Evolutionary conservation across 2,797 vertebrate genomes (phyloP).

Genomic region (Triplophysa yarkandensis): DNA sequence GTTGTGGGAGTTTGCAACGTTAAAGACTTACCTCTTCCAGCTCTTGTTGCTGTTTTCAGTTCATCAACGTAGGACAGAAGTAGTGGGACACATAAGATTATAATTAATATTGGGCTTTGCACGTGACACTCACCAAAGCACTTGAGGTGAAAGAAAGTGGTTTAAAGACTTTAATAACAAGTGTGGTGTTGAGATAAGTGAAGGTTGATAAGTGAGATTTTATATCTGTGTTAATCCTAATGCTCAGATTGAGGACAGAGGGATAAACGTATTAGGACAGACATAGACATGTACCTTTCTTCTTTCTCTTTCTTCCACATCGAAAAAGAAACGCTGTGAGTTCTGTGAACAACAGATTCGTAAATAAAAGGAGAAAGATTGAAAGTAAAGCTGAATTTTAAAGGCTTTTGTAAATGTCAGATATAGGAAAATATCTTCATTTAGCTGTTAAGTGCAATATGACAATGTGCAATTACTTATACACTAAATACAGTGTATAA

Average conservation of each 20-base stretch:
- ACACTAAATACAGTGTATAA: too few relatives aligned
- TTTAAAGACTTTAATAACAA: not conserved
- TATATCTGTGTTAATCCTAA: conserved; percentile 40
- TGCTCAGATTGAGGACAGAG: conserved; percentile 39
- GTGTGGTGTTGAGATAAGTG: conserved; percentile 30
- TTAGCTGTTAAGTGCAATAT: too few relatives aligned
- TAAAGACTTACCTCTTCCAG: conserved; percentile 69
- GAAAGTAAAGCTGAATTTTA: not conserved
- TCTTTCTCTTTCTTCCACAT: conserved; percentile 62
- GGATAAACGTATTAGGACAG: conserved; percentile 23
- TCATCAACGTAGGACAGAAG: conserved; percentile 21
- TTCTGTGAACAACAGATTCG: conserved; percentile 53
- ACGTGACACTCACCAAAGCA: conserved; percentile 10
- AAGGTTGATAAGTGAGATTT: conserved; percentile 42
- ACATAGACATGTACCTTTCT: conserved; percentile 63
- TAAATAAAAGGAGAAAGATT: not conserved
- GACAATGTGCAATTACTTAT: too few relatives aligned
- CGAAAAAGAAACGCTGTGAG: conserved; percentile 70
- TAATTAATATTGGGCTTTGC: conserved; percentile 11
- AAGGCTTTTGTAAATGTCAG: not conserved
- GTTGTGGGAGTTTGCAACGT: not conserved
- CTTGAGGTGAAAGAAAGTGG: conserved; percentile 20
- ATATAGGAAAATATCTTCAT: too few relatives aligned
- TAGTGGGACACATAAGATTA: not conserved
- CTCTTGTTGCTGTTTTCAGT: conserved; percentile 63